Conservation (phyloP, 2,888 invertebrate genomes). For the Ochropacha duplaris region DNA sequence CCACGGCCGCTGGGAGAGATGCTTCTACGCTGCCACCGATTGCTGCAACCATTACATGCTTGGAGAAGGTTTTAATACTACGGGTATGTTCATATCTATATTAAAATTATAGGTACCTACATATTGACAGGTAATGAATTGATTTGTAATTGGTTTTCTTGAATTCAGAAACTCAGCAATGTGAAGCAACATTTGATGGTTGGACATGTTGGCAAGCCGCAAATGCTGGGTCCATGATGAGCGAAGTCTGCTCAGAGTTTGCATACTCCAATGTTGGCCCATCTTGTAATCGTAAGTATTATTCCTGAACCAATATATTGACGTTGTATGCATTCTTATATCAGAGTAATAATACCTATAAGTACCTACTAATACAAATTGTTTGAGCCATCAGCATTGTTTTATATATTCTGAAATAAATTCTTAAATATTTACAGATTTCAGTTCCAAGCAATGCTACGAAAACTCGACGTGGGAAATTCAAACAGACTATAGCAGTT, state of each 20-base stretch:
- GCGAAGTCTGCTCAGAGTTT: constrained; percentile 82
- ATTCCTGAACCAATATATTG: background rate
- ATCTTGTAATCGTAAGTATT: constrained; percentile 80
- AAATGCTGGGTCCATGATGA: constrained; percentile 57
- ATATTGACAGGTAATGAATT: background rate
- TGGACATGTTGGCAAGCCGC: constrained; percentile 84
- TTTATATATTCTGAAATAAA: too few species aligned
- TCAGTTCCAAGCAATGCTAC: constrained; percentile 81
- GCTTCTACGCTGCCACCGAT: constrained; percentile 63
- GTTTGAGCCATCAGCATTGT: too few species aligned
- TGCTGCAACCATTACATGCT: constrained; percentile 70
- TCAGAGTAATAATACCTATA: too few species aligned
- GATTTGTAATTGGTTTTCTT: background rate
- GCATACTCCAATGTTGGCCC: constrained; percentile 82
- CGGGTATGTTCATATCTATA: too few species aligned
- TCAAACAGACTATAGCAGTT: constrained; percentile 82
- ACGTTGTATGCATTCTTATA: too few species aligned
- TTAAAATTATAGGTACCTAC: too few species aligned
- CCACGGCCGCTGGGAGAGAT: constrained; percentile 70
- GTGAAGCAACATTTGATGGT: constrained; percentile 84
- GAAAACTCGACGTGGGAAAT: constrained; percentile 82
- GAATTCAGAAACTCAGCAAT: constrained; percentile 40
- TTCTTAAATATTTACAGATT: constrained; percentile 64
- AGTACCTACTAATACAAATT: too few species aligned
- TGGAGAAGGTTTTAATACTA: constrained; percentile 22